A percentile compares a stretch with the other conserved stretches of the same genome.
Evolutionary conservation across 1,140 invertebrate species (phyloP).

Genomic region (Hermetia illucens): DNA sequence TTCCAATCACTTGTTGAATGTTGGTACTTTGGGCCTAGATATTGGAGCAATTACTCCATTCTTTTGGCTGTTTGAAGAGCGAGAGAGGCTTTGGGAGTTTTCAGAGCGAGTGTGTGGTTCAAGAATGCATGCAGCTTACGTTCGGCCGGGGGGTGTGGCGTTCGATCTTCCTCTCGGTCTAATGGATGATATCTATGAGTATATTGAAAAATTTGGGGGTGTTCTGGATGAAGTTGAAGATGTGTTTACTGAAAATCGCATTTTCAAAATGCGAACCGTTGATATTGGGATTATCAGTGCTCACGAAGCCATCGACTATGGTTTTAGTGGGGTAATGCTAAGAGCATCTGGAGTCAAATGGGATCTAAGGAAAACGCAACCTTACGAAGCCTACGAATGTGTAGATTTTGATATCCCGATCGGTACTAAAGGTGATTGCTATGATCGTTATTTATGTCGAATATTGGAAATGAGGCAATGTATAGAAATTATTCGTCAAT

Average conservation of each 20-base stretch:
- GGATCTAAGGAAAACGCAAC: constrained; percentile 71
- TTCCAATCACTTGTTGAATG: constrained; percentile 66
- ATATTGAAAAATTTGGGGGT: constrained; percentile 52
- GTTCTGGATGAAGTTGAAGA: constrained; percentile 79
- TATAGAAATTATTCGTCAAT: constrained; percentile 59
- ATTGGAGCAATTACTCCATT: constrained; percentile 75
- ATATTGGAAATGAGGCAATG: constrained; percentile 71
- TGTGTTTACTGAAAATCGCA: constrained; percentile 61
- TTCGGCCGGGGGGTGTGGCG: constrained; percentile 67
- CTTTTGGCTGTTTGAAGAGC: constrained; percentile 80
- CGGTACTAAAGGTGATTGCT: constrained; percentile 70
- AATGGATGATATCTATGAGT: constrained; percentile 73
- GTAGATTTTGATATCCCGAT: constrained; percentile 78
- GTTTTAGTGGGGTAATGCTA: constrained; percentile 70
- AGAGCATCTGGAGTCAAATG: constrained; percentile 75
- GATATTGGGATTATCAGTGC: constrained; percentile 65
- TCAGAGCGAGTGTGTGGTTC: constrained; percentile 73
- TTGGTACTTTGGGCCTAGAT: constrained; percentile 61
- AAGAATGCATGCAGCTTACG: constrained; percentile 69
- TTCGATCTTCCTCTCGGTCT: constrained; percentile 69
- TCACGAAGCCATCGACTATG: constrained; percentile 66
- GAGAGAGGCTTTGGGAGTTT: constrained; percentile 79
- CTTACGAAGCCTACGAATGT: constrained; percentile 74
- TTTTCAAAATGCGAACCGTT: constrained; percentile 64
- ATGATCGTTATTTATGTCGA: constrained; percentile 51